Evolutionary conservation across 1,140 invertebrate species (phyloP), one percentile per base, ranked within the genome.

Genomic region (Vanessa tameamea): DNA sequence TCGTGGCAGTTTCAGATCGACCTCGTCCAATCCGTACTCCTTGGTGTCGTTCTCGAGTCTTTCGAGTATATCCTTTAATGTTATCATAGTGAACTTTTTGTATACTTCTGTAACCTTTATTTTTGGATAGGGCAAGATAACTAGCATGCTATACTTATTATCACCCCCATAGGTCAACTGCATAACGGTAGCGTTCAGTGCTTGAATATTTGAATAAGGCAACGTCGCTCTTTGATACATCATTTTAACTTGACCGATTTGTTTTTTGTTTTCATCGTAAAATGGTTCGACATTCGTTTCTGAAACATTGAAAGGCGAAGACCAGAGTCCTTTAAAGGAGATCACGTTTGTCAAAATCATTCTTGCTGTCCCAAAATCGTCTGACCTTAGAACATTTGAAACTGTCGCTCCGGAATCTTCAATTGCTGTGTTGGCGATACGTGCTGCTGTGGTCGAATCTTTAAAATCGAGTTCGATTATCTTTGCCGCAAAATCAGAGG

Each of bases 281-380:
- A 95, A 95, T 0, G 87, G 73, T 68, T 94, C 94, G 16, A 80
- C 64, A 20, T 75, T 86, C 0, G 97, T 98, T 0, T 88, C 84
- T 0, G 90, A 82, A 48, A 80, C 84, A 81, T 97, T 94, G 80
- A 98, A 98, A 0, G 95, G 94, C 5, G 79, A 83, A 67, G 94
- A 89, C 97, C 97, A 98, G 0, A 93, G 86, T 13, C 96, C 97
- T 90, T 97, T 98, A 90, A 98, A 98, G 75, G 96, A 97, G 50
- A 98, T 94, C 0, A 95, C 95, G 72, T 97, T 97, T 0, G 96
- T 95, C 47, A 98, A 85, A 20, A 98, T 92, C 79, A 97, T 91
- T 79, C 93, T 92, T 0, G 96, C 96, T 69, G 95, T 90, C 6
- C 65, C 68, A 63, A 94, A 89, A 78, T 94, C 93, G 47, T 87